Percentiles rank a stretch among this genome's conserved stretches.
Evolutionary conservation across 2,113 vertebrate genomes (phyloP).

Genomic region (Tychaedon coryphoeus): DNA sequence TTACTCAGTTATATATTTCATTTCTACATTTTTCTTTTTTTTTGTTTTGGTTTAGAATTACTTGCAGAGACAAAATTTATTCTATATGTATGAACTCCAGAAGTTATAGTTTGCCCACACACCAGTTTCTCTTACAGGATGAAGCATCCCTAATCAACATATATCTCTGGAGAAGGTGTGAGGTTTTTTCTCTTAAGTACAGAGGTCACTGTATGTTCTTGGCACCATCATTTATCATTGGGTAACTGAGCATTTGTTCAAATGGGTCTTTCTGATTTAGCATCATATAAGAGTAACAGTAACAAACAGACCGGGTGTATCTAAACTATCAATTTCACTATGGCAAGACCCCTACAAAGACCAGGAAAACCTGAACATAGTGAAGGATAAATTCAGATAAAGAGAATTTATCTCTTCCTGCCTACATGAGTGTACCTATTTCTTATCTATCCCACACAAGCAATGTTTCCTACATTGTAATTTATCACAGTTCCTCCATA

Average conservation of each 20-base stretch:
- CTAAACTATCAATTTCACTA: not conserved
- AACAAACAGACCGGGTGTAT: not conserved
- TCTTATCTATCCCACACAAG: not conserved
- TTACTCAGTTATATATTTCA: not conserved
- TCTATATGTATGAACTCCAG: not conserved
- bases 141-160: conserved; percentile 46
- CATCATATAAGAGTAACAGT: conserved; percentile 20
- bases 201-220: conserved; percentile 42
- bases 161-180: not conserved
- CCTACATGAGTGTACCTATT: not conserved
- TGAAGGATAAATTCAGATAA: not conserved
- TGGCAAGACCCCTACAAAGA: not conserved
- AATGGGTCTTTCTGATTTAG: conserved; percentile 16
- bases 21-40: not conserved
- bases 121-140: conserved; percentile 27
- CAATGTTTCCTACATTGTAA: not conserved
- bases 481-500: not conserved
- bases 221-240: conserved; percentile 47
- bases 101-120: conserved; percentile 12
- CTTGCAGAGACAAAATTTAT: not conserved
- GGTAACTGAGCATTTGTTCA: conserved; percentile 37
- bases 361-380: not conserved
- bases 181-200: not conserved
- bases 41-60: not conserved
- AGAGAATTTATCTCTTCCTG: not conserved